These are phyloP conservation scores for Pocota personata DNA, from an alignment of 2,888 invertebrate genomes.

Conservation along the genomic window DNA sequence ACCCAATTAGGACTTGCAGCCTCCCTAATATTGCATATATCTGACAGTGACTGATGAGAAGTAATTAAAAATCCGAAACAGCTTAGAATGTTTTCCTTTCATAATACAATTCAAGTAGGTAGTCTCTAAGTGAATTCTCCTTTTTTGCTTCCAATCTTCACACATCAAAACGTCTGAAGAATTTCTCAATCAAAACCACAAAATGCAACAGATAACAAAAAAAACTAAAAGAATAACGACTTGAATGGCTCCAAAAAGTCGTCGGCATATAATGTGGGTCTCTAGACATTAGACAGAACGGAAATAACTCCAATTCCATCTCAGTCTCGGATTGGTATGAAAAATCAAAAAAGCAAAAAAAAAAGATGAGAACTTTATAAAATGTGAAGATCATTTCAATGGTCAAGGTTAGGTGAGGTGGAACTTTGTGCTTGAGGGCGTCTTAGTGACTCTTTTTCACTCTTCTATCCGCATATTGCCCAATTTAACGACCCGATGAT, in stretches of 20 bases:
- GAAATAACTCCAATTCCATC: slow-evolving; percentile 63
- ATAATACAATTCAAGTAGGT: slow-evolving; percentile 12
- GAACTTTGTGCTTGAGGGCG: background rate
- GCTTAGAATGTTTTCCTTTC: background rate
- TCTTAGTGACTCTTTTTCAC: background rate
- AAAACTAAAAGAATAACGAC: slow-evolving; percentile 26
- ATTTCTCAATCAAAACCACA: slow-evolving; percentile 47
- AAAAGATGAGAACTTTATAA: background rate
- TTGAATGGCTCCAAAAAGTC: slow-evolving; percentile 64
- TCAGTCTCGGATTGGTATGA: background rate
- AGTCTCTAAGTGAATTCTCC: background rate
- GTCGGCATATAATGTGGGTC: slow-evolving; percentile 30
- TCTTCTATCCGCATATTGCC: background rate
- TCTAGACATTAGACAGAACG: slow-evolving; percentile 45
- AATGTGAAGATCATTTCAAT: slow-evolving; percentile 37
- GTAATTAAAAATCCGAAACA: slow-evolving; percentile 4
- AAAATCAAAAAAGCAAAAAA: background rate
- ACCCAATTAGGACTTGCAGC: background rate
- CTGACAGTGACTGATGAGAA: slow-evolving; percentile 40
- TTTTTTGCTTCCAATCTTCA: background rate
- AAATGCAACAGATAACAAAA: slow-evolving; percentile 15
- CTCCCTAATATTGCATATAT: background rate
- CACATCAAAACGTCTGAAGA: background rate
- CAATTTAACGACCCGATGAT: slow-evolving; percentile 8
- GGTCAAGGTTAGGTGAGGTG: slow-evolving; percentile 58